Evolutionary conservation across 2,888 invertebrate species (phyloP).

Genomic region (Diplolepis rosae): DNA sequence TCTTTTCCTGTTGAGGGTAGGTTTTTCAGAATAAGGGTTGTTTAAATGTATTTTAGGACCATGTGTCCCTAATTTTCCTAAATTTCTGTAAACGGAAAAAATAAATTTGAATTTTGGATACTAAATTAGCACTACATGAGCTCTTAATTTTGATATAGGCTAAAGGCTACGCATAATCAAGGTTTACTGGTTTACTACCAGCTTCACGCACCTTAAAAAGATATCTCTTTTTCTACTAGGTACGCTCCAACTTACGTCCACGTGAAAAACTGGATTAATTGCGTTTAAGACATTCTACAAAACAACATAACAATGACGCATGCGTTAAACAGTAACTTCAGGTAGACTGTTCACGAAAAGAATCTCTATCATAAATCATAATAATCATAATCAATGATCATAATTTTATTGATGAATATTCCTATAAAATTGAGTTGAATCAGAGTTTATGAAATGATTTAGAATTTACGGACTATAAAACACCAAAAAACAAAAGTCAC

Average conservation of each 20-base stretch:
- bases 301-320: slow-evolving; percentile 71
- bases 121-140: too few species aligned
- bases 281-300: slow-evolving; percentile 74
- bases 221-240: slow-evolving; percentile 64
- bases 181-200: too few species aligned
- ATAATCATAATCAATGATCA: too few species aligned
- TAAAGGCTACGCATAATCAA: too few species aligned
- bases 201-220: too few species aligned
- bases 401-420: slow-evolving; percentile 33
- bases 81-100: too few species aligned
- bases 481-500: neutral
- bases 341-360: neutral
- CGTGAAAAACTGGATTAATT: slow-evolving; percentile 74
- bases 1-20: too few species aligned
- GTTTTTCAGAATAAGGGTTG: too few species aligned
- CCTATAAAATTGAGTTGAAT: neutral
- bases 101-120: too few species aligned
- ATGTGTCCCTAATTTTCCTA: too few species aligned
- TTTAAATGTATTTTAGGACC: too few species aligned
- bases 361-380: slow-evolving; percentile 43
- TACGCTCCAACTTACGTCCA: slow-evolving; percentile 73
- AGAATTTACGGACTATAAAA: neutral
- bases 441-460: neutral
- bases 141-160: too few species aligned
- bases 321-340: slow-evolving; percentile 63